Conservation (phyloP, 1,140 invertebrate species). For the Pogonognathellus flavescens region DNA sequence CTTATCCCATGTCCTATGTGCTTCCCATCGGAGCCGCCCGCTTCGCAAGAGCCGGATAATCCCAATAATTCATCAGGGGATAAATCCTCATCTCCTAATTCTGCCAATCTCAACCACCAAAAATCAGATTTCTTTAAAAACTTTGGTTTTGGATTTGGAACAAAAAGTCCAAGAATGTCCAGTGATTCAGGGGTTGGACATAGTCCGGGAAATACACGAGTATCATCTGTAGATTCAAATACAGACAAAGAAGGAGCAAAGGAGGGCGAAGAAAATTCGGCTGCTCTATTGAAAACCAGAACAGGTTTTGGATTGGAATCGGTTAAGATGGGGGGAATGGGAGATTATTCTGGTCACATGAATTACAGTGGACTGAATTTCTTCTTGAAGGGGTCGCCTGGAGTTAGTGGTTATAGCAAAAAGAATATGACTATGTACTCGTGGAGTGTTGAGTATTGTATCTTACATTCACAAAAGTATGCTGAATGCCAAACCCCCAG, state of each 20-base stretch:
- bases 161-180: conserved; percentile 64
- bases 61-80: neutral
- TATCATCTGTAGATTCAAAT: conserved; percentile 63
- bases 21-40: conserved; percentile 70
- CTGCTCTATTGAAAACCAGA: conserved; percentile 55
- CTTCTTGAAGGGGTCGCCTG: conserved; percentile 60
- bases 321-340: conserved; percentile 14
- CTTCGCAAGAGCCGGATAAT: neutral
- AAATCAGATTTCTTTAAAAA: conserved; percentile 54
- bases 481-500: conserved; percentile 39
- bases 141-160: conserved; percentile 56
- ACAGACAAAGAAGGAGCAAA: conserved; percentile 61
- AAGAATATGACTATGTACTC: conserved; percentile 69
- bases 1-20: conserved; percentile 93
- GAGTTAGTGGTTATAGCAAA: conserved; percentile 39
- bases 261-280: conserved; percentile 58
- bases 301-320: conserved; percentile 59
- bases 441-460: conserved; percentile 96
- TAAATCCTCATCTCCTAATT: conserved; percentile 6
- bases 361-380: conserved; percentile 64
- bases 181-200: conserved; percentile 66
- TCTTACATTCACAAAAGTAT: conserved; percentile 73
- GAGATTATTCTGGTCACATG: conserved; percentile 13
- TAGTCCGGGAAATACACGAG: conserved; percentile 60
- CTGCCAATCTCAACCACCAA: neutral